These are phyloP conservation scores for Encarsia formosa DNA, from an alignment of 2,888 invertebrate species.

Conservation along the genomic window DNA sequence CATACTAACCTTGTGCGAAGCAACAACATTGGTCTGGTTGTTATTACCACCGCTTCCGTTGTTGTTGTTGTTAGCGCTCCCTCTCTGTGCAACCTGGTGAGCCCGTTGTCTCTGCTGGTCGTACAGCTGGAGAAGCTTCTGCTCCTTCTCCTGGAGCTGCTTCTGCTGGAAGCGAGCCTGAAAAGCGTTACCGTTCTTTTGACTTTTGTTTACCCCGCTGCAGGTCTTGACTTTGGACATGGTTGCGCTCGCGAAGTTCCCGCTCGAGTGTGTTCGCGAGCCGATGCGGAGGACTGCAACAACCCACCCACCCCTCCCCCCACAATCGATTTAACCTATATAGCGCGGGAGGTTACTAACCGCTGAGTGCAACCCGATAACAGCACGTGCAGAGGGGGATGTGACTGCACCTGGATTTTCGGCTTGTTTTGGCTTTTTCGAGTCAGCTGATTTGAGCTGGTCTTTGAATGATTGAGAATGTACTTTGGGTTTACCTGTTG, in stretches of 20 bases:
- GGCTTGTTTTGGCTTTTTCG: too few relatives aligned
- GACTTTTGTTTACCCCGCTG: neutral
- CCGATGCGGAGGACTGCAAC: too few relatives aligned
- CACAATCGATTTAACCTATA: neutral
- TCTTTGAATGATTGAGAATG: too few relatives aligned
- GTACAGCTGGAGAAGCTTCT: conserved; percentile 68
- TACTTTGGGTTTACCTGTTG: too few relatives aligned
- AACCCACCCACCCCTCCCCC: too few relatives aligned
- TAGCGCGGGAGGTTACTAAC: neutral
- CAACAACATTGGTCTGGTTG: too few relatives aligned
- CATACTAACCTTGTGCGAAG: too few relatives aligned
- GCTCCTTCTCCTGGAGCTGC: conserved; percentile 75
- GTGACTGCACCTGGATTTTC: too few relatives aligned
- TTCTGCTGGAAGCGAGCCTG: conserved; percentile 82
- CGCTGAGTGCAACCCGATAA: too few relatives aligned
- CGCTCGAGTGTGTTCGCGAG: neutral
- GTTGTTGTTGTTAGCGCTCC: conserved; percentile 54
- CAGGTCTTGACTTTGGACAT: neutral
- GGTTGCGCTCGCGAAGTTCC: neutral
- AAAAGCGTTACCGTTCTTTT: conserved; percentile 32
- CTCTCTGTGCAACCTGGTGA: conserved; percentile 57
- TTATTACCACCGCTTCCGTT: too few relatives aligned
- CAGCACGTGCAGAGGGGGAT: too few relatives aligned
- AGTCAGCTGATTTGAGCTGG: too few relatives aligned
- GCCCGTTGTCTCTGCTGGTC: conserved; percentile 66